phyloP scores from a whole-genome alignment of 2,888 invertebrate genomes.

The Xylota segnis region DNA sequence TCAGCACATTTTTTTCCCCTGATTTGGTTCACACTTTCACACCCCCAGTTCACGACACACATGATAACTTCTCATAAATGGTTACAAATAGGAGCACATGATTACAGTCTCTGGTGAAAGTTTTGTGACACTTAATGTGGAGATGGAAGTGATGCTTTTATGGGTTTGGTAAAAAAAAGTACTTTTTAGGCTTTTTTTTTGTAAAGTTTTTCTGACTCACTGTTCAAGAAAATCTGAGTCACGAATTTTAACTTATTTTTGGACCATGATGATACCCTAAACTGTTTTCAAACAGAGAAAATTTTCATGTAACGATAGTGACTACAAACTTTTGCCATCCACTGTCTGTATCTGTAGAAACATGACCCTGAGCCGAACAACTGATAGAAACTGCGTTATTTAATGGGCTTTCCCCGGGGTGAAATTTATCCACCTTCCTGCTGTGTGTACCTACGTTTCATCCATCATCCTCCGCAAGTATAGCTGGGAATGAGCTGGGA shows the following conservation, averaged over 20 bases:
- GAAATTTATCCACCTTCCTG: constrained; percentile 40
- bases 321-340: background rate
- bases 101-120: constrained; percentile 15
- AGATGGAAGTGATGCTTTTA: no score
- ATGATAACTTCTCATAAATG: constrained; percentile 37
- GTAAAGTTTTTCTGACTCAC: no score
- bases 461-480: constrained; percentile 12
- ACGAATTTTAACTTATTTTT: no score
- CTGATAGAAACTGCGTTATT: constrained; percentile 52
- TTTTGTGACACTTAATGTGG: background rate
- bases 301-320: no score
- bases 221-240: no score
- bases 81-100: constrained; percentile 4
- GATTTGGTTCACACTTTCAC: constrained; percentile 52
- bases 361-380: constrained; percentile 53
- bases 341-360: constrained; percentile 10
- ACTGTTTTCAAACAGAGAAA: no score
- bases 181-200: no score
- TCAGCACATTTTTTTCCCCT: constrained; percentile 24
- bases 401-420: constrained; percentile 50
- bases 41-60: constrained; percentile 30
- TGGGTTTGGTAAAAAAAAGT: no score
- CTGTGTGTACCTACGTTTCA: constrained; percentile 4
- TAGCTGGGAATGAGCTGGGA: background rate
- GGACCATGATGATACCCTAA: no score